Evolutionary conservation across 2,113 vertebrate species (phyloP), one percentile per base, ranked within the genome.

Genomic region (Phylloscopus trochilus): DNA sequence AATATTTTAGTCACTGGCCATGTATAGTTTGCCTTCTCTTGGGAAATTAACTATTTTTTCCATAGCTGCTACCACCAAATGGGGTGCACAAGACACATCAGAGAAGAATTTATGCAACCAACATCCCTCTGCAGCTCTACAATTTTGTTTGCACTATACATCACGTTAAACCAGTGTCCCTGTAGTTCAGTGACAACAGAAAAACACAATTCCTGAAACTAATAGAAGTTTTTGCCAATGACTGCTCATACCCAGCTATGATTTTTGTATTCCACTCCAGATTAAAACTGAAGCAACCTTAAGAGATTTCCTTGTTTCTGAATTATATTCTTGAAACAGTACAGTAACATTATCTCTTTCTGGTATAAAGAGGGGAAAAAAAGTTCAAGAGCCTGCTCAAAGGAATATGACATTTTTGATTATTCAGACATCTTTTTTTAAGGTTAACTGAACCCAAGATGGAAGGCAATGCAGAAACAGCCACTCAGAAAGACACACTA

Each of bases 181-280:
- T 82, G 39, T 68, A 91, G 93, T 23, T 76, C 86, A 88, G 76
- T 44, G 67, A 68, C 81, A 77, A 47, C 41, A 91, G 64, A 67
- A 97, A 97, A 97, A 83, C 75, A 93, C 72, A 89, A 59, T 52
- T 55, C 47, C 72, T 62, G 74, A 79, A 83, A 87, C 53, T 86
- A 94, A 95, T 30, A 56, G 66, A 90, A 93, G 75, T 37, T 95
- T 92, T 87, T 95, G 55, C 81, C 86, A 69, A 39, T 31, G 87
- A 49, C 91, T 87, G 63, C 39, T 77, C 89, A 79, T 87, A 73
- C 52, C 23, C 63, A 92, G 47, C 59, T 59, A 77, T 11, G 21
- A 84, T n/a, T 76, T 73, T 64, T 82, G 31, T 41, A 52, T 92
- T 81, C 33, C 12, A 10, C 20, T 73, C 49, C 60, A 41, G 15